phyloP scores from a whole-genome alignment of 2,113 vertebrate species.

The Stomatorhinus ivindoensis region DNA sequence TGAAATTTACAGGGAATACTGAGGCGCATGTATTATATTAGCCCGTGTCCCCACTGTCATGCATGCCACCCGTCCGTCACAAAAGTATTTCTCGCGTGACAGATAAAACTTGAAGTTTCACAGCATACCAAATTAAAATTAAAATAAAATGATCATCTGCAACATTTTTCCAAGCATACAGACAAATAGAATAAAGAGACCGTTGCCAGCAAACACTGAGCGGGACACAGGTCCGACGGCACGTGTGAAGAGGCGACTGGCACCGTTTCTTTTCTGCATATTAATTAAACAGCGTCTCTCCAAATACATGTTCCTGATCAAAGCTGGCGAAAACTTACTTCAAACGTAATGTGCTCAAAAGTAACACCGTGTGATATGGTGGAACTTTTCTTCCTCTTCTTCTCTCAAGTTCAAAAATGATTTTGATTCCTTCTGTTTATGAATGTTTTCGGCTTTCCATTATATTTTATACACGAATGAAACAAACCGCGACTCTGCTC shows the following conservation, averaged over 20 bases:
- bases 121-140: background rate
- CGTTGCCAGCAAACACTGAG: background rate
- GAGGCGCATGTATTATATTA: background rate
- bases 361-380: background rate
- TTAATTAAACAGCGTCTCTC: background rate
- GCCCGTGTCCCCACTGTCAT: background rate
- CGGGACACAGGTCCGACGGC: background rate
- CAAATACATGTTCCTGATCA: background rate
- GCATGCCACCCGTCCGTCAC: background rate
- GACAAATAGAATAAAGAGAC: background rate
- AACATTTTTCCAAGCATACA: background rate
- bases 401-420: background rate
- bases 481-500: background rate
- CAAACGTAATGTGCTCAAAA: background rate
- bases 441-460: background rate
- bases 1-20: background rate
- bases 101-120: background rate
- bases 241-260: background rate
- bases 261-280: background rate
- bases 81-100: background rate
- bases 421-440: background rate
- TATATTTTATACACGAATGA: background rate
- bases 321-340: background rate
- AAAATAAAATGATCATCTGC: background rate
- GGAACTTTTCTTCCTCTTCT: background rate